phyloP scores from a whole-genome alignment of 53 echinoderm and acorn worm genomes.

The Astropecten irregularis region DNA sequence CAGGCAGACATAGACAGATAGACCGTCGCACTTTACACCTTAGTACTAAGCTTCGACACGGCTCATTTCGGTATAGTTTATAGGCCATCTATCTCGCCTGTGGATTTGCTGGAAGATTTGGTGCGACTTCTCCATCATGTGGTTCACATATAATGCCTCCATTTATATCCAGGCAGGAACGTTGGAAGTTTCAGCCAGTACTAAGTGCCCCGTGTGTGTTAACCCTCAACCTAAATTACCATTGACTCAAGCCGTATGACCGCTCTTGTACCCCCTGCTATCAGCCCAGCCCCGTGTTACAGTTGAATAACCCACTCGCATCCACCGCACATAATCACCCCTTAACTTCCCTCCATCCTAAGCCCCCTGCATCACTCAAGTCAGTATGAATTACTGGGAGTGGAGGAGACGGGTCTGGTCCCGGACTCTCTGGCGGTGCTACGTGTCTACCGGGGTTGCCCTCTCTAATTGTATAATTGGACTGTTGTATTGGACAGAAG shows the following conservation, averaged over 20 bases:
- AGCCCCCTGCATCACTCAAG: constrained; percentile 28
- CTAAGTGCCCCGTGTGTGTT: background rate
- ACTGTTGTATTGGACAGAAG: background rate
- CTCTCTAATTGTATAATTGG: constrained; percentile 27
- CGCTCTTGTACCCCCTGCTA: constrained; percentile 14
- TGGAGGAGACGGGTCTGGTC: constrained; percentile 22
- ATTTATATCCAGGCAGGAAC: too few relatives aligned
- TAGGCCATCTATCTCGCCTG: too few relatives aligned
- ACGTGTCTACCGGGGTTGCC: background rate
- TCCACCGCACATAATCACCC: background rate
- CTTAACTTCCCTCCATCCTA: background rate
- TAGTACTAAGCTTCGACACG: too few relatives aligned
- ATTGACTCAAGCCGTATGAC: constrained; percentile 16
- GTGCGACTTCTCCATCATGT: too few relatives aligned
- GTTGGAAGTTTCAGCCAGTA: too few relatives aligned
- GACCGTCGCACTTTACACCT: too few relatives aligned
- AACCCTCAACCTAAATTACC: constrained; percentile 42
- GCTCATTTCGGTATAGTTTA: too few relatives aligned
- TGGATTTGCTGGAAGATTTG: too few relatives aligned
- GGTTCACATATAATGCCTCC: too few relatives aligned
- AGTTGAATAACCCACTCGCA: constrained; percentile 24
- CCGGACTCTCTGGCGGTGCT: constrained; percentile 28
- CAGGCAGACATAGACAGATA: too few relatives aligned
- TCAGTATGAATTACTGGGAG: constrained; percentile 34
- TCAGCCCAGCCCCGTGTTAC: constrained; percentile 22